Conservation (phyloP, 2,797 vertebrate genomes). For the Echeneis naucrates region DNA sequence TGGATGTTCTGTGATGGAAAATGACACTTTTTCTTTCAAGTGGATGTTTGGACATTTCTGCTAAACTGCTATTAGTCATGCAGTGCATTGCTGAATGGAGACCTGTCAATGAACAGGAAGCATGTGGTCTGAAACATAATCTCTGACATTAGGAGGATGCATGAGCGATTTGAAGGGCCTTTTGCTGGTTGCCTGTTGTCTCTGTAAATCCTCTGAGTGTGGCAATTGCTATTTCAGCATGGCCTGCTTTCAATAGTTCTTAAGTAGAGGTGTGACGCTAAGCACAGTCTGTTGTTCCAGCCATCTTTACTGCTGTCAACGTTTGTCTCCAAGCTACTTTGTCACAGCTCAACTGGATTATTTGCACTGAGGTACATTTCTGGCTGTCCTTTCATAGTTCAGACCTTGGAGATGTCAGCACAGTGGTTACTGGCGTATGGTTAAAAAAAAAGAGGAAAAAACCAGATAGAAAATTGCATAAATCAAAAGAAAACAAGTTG, state of each 20-base stretch:
- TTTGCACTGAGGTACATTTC: background rate
- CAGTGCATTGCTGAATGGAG: constrained; percentile 9
- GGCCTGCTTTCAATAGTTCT: constrained; percentile 8
- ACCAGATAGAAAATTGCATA: background rate
- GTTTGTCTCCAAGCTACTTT: background rate
- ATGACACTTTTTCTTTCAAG: background rate
- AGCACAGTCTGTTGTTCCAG: constrained; percentile 4
- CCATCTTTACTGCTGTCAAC: constrained; percentile 10
- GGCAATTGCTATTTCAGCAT: constrained; percentile 22
- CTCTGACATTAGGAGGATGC: constrained; percentile 8
- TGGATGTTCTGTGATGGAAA: background rate
- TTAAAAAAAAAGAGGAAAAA: background rate
- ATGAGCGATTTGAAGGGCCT: constrained; percentile 13
- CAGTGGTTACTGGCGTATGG: background rate
- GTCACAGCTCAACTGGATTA: constrained; percentile 8
- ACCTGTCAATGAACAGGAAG: constrained; percentile 11
- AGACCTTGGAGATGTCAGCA: background rate
- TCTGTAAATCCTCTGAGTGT: constrained; percentile 23
- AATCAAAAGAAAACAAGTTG: too few relatives aligned
- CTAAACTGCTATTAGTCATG: background rate
- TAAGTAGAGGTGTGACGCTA: constrained; percentile 11
- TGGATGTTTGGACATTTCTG: constrained; percentile 4
- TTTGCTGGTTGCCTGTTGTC: background rate
- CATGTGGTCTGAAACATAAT: constrained; percentile 10
- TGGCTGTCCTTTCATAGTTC: constrained; percentile 2